Conservation (phyloP, 2,888 invertebrate species). For the Dorcus parallelipipedus region DNA sequence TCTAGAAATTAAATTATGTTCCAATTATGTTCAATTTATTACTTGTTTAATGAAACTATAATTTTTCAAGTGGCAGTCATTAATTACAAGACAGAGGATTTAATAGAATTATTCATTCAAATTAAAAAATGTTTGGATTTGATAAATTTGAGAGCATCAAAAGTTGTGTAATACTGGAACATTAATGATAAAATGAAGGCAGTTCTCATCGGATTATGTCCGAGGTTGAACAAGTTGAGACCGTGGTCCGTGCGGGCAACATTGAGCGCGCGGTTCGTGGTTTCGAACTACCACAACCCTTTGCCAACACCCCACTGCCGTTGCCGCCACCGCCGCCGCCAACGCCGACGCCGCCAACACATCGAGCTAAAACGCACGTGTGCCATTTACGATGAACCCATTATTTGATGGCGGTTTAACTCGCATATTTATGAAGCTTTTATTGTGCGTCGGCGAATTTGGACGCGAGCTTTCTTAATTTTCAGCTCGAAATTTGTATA, state of each 20-base stretch:
- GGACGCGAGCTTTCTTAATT: background rate
- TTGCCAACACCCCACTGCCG: constrained; percentile 19
- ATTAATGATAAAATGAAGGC: background rate
- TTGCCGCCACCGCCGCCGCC: constrained; percentile 11
- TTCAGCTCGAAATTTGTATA: no score
- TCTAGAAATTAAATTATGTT: no score
- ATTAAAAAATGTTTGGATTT: no score
- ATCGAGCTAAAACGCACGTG: constrained; percentile 19
- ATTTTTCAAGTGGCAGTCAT: no score
- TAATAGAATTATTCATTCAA: no score
- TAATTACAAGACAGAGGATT: no score
- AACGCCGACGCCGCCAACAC: constrained; percentile 1
- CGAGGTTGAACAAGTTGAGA: background rate
- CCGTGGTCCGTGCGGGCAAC: constrained; percentile 15
- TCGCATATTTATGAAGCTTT: background rate
- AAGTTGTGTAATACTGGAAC: background rate
- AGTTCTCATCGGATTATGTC: constrained; percentile 1
- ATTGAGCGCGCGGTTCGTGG: constrained; percentile 28
- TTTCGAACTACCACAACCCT: constrained; percentile 20
- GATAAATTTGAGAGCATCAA: no score
- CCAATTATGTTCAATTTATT: no score
- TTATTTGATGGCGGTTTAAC: constrained; percentile 8
- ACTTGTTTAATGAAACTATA: no score
- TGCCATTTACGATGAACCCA: constrained; percentile 11
- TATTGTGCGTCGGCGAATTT: background rate